A percentile compares a stretch with the other conserved stretches of the same genome.
These are phyloP conservation scores for Ciconia stormi DNA, from an alignment of 2,113 vertebrate genomes.

Conservation along the genomic window DNA sequence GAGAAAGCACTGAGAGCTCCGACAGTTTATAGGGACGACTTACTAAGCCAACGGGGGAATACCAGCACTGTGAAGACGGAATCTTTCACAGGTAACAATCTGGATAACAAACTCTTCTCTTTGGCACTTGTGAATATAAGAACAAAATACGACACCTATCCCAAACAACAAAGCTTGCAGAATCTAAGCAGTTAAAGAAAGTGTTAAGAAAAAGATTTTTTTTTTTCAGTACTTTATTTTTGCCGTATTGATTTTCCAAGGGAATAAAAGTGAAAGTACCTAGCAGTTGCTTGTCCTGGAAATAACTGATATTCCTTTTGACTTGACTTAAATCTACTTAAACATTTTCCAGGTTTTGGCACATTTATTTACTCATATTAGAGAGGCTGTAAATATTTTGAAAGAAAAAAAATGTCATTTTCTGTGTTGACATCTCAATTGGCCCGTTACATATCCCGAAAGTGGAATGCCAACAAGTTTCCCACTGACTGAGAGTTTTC, in stretches of 20 bases:
- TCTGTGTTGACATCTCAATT: not conserved
- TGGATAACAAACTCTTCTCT: not conserved
- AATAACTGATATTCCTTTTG: not conserved
- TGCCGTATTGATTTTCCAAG: not conserved
- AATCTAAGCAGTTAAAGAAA: not conserved
- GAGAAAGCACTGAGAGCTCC: not conserved
- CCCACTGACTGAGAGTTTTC: not conserved
- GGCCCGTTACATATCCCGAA: not conserved
- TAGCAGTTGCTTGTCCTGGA: not conserved
- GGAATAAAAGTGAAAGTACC: not conserved
- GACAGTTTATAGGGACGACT: not conserved
- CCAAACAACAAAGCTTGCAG: slow-evolving; percentile 50
- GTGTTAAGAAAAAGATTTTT: not conserved
- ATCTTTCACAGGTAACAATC: not conserved
- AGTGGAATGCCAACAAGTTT: not conserved
- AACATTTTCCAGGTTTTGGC: not conserved
- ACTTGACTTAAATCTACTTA: not conserved
- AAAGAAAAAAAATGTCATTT: not conserved
- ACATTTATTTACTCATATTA: not conserved
- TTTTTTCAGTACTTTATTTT: not conserved
- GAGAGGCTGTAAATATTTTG: not conserved
- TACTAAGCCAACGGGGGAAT: slow-evolving; percentile 58
- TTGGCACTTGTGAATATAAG: not conserved
- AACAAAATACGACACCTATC: slow-evolving; percentile 1
- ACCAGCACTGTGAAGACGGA: not conserved